Conservation (phyloP, 2,113 vertebrate genomes). For the Cromileptes altivelis region DNA sequence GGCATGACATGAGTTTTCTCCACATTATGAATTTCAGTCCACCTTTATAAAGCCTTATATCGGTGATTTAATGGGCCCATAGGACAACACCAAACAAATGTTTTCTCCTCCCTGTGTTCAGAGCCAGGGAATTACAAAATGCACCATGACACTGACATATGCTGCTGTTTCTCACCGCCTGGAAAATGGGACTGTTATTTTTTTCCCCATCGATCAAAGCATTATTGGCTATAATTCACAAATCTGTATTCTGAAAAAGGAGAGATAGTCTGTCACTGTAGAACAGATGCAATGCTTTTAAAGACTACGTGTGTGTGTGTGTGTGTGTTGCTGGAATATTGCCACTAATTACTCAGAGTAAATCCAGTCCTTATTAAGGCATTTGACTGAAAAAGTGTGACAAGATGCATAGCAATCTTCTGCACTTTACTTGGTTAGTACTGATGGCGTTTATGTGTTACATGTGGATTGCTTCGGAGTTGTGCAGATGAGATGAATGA, state of each 20-base stretch:
- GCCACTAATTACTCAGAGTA: conserved; percentile 63
- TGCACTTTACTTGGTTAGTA: conserved; percentile 41
- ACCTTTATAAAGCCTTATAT: conserved; percentile 24
- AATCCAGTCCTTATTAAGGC: conserved; percentile 68
- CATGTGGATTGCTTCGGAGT: conserved; percentile 17
- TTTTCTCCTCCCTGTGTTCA: conserved; percentile 45
- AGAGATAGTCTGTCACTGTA: conserved; percentile 60
- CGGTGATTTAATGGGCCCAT: conserved; percentile 13
- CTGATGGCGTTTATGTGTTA: conserved; percentile 21
- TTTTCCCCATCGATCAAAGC: conserved; percentile 51
- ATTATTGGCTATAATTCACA: conserved; percentile 65
- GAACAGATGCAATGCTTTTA: conserved; percentile 60
- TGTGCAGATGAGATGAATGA: conserved; percentile 17
- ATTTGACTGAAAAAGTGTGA: conserved; percentile 57
- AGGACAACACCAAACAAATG: conserved; percentile 53
- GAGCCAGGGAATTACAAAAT: conserved; percentile 45
- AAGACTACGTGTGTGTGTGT: conserved; percentile 44
- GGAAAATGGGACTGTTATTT: conserved; percentile 42
- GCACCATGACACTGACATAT: conserved; percentile 58
- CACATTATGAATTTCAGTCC: conserved; percentile 22
- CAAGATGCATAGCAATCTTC: conserved; percentile 53
- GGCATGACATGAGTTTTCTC: neutral
- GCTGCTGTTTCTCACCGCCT: conserved; percentile 50
- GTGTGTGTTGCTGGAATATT: conserved; percentile 46
- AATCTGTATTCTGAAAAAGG: conserved; percentile 46